Conservation (phyloP, 2,113 vertebrate genomes). For the Phaethornis superciliosus region DNA sequence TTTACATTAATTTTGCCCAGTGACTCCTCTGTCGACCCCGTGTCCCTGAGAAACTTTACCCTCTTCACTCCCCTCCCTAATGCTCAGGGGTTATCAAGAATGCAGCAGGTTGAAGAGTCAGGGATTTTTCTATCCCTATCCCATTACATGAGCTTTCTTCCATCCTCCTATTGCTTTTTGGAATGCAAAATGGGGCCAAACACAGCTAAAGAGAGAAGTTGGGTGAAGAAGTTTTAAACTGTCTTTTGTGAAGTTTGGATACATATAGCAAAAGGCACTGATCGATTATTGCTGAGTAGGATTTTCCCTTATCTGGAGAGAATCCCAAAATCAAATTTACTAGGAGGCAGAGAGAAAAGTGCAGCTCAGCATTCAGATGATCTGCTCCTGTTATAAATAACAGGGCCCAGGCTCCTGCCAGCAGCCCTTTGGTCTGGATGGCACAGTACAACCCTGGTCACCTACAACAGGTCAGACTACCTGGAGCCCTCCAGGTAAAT, state of each 20-base stretch:
- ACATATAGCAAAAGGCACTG: background rate
- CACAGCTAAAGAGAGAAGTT: background rate
- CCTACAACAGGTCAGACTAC: background rate
- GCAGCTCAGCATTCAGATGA: slow-evolving; percentile 19
- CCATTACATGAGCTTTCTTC: background rate
- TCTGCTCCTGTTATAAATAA: background rate
- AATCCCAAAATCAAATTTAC: slow-evolving; percentile 47
- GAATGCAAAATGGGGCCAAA: background rate
- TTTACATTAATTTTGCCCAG: background rate
- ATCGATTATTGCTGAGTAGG: slow-evolving; percentile 37
- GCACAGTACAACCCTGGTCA: background rate
- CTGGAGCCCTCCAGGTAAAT: slow-evolving; percentile 25
- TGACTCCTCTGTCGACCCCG: background rate
- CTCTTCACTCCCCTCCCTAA: background rate
- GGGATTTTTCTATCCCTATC: background rate
- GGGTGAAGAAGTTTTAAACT: background rate
- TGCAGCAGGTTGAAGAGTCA: background rate
- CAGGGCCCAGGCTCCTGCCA: background rate
- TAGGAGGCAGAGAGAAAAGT: background rate
- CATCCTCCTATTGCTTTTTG: background rate
- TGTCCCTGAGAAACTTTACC: background rate
- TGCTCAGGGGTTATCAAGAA: background rate
- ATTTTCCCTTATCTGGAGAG: background rate
- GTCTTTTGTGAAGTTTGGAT: background rate
- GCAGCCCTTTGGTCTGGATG: background rate